Conservation (phyloP, 2,888 invertebrate genomes). For the Drosophila fungiperda region DNA sequence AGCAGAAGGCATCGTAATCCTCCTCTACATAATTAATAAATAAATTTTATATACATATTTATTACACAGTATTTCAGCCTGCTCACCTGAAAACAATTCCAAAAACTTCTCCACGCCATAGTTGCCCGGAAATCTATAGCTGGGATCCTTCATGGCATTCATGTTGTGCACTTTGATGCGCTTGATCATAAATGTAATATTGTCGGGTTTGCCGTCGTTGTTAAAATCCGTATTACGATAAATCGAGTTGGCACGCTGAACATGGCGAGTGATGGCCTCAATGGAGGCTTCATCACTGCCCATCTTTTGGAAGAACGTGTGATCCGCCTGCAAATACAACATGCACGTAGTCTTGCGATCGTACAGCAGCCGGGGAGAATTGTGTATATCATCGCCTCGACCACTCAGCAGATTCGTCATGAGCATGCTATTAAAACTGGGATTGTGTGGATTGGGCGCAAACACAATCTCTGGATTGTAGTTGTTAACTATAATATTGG, state of each 20-base stretch:
- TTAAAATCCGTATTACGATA: constrained; percentile 96
- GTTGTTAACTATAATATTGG: constrained; percentile 88
- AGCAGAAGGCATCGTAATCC: constrained; percentile 98
- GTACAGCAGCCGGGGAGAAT: constrained; percentile 84
- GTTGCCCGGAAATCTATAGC: constrained; percentile 96
- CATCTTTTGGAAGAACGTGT: constrained; percentile 97
- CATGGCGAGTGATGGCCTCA: constrained; percentile 97
- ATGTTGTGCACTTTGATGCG: constrained; percentile 96
- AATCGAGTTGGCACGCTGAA: constrained; percentile 96
- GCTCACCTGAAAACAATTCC: constrained; percentile 96
- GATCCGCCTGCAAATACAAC: constrained; percentile 97
- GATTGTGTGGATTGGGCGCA: constrained; percentile 82
- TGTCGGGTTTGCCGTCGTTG: constrained; percentile 95
- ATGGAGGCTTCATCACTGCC: constrained; percentile 97
- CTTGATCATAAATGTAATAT: constrained; percentile 98
- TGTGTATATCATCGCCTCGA: constrained; percentile 74
- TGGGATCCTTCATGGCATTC: constrained; percentile 93
- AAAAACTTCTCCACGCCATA: constrained; percentile 99
- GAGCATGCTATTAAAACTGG: constrained; percentile 83
- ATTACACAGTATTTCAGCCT: background rate
- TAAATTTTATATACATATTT: background rate
- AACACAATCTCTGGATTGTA: constrained; percentile 85
- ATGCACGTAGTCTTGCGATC: constrained; percentile 97
- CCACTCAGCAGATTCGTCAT: constrained; percentile 82
- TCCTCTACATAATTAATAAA: constrained; percentile 88